phyloP scores from a whole-genome alignment of 2,888 invertebrate genomes.

The Mesorhabditis spiculigera region DNA sequence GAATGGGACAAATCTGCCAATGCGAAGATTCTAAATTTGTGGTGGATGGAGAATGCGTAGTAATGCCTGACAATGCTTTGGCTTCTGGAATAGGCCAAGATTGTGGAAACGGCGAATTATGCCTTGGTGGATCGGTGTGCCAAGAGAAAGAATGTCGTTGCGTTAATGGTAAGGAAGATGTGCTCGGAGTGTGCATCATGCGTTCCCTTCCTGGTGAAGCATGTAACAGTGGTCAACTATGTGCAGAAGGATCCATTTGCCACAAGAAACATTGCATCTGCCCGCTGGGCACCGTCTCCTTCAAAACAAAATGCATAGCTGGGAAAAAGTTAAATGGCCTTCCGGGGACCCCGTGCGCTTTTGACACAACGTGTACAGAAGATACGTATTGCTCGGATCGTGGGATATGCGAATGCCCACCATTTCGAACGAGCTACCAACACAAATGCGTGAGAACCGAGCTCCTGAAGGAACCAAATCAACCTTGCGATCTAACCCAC shows the following conservation, averaged over 20 bases:
- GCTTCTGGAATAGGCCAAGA: conserved; percentile 28
- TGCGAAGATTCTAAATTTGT: conserved; percentile 32
- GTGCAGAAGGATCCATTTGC: conserved; percentile 41
- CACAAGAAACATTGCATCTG: conserved; percentile 35
- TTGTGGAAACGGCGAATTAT: conserved; percentile 36
- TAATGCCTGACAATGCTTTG: conserved; percentile 19
- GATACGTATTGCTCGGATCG: conserved; percentile 8
- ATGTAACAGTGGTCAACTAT: conserved; percentile 49
- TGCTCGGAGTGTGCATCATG: conserved; percentile 45
- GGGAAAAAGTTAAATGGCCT: conserved; percentile 10
- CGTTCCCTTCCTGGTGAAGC: conserved; percentile 42
- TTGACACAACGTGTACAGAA: conserved; percentile 17
- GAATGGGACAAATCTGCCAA: conserved; percentile 45
- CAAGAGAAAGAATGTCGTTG: conserved; percentile 32
- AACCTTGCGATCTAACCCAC: background rate
- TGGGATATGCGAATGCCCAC: conserved; percentile 21
- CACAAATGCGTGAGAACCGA: background rate
- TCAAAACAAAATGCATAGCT: conserved; percentile 13
- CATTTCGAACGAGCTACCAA: background rate
- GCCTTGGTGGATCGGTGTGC: conserved; percentile 41
- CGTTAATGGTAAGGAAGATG: conserved; percentile 21
- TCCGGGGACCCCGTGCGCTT: background rate
- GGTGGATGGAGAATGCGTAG: conserved; percentile 37
- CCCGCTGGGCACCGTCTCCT: conserved; percentile 14
- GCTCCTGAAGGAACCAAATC: background rate